phyloP scores from a whole-genome alignment of 2,113 vertebrate species.

The Vulpes ferrilata region DNA sequence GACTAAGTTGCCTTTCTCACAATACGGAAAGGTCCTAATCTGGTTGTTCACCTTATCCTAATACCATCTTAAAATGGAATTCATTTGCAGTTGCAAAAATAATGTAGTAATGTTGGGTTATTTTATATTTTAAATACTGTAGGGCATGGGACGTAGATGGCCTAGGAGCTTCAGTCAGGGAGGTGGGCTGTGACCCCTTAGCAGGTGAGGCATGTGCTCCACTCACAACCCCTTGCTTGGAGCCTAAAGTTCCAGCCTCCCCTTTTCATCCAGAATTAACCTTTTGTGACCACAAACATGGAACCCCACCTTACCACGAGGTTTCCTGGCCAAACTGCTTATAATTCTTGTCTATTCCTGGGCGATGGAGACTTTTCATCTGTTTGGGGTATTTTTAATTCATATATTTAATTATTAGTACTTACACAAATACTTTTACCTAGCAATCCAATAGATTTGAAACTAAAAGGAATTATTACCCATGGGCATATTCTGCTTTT shows the following conservation, averaged over 20 bases:
- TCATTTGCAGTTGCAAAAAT: neutral
- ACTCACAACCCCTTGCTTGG: too few relatives aligned
- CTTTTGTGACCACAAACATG: neutral
- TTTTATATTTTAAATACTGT: neutral
- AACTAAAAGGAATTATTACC: constrained; percentile 6
- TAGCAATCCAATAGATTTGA: neutral
- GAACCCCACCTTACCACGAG: too few relatives aligned
- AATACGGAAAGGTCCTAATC: neutral
- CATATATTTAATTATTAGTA: neutral
- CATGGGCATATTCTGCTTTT: neutral
- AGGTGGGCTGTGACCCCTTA: rapidly evolving
- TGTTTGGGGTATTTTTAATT: neutral
- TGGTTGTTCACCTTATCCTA: neutral
- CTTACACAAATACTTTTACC: neutral
- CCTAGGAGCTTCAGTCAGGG: neutral
- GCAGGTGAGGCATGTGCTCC: neutral
- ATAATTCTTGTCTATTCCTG: neutral
- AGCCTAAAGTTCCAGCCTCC: neutral
- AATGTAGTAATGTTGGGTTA: neutral
- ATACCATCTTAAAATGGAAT: neutral
- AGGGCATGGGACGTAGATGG: neutral
- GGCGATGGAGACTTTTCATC: neutral
- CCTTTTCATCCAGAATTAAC: neutral
- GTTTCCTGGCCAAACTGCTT: neutral
- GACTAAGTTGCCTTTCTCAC: neutral